Conservation (phyloP, 1,140 invertebrate species). For the Popillia japonica region DNA sequence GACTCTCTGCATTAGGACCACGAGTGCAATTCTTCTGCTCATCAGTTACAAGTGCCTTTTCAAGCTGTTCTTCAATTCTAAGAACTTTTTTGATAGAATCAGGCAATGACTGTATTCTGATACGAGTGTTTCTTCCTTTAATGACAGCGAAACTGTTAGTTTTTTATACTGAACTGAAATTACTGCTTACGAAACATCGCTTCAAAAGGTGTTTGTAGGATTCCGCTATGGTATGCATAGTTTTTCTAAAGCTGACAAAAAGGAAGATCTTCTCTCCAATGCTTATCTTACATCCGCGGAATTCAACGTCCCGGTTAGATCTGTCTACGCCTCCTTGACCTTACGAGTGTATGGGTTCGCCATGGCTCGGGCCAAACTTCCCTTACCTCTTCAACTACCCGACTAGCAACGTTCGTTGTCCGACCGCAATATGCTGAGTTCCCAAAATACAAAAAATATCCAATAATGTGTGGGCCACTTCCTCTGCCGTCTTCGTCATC, state of each 20-base stretch:
- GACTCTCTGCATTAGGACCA: no score
- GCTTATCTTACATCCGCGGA: constrained; percentile 54
- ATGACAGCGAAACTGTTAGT: not conserved
- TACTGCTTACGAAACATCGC: constrained; percentile 49
- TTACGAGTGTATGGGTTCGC: no score
- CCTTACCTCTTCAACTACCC: no score
- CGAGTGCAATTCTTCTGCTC: no score
- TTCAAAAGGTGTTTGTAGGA: constrained; percentile 51
- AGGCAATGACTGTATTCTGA: not conserved
- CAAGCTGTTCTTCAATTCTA: not conserved
- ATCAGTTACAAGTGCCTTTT: not conserved
- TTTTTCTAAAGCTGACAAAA: constrained; percentile 57
- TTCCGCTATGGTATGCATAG: constrained; percentile 49
- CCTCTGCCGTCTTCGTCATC: constrained; percentile 21
- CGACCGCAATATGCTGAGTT: no score
- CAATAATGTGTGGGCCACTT: not conserved
- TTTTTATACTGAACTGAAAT: not conserved
- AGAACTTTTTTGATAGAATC: constrained; percentile 23
- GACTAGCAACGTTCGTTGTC: no score
- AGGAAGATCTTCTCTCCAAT: constrained; percentile 52
- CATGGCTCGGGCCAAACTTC: no score
- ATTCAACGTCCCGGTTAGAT: no score
- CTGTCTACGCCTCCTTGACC: no score
- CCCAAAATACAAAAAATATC: constrained; percentile 42
- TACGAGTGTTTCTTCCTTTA: constrained; percentile 17